Conservation (phyloP, 2,113 vertebrate species). For the Rhea pennata region DNA sequence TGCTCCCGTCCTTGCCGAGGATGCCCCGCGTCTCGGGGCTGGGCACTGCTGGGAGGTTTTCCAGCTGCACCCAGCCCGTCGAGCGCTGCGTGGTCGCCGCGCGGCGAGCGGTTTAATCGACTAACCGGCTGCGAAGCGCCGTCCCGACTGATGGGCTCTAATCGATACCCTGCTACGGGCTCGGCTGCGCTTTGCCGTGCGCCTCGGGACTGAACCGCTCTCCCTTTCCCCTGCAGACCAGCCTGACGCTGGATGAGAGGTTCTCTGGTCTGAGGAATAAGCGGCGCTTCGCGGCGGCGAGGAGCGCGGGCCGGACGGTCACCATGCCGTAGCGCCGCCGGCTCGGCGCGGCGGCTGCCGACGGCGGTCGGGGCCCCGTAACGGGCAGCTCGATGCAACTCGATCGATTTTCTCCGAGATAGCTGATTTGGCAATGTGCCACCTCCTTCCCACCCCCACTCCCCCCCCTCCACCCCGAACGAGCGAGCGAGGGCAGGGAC, state of each 20-base stretch:
- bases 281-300: slow-evolving; percentile 25
- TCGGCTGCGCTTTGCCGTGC: neutral
- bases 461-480: neutral
- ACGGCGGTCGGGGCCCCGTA: neutral
- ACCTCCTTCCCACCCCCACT: too few species aligned
- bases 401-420: neutral
- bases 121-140: slow-evolving; percentile 31
- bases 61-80: neutral
- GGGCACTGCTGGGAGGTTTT: slow-evolving; percentile 44
- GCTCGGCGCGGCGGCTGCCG: neutral
- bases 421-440: slow-evolving; percentile 6
- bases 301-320: slow-evolving; percentile 56
- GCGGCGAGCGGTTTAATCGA: slow-evolving; percentile 55
- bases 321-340: neutral
- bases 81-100: neutral
- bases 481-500: neutral
- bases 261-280: slow-evolving; percentile 79
- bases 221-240: slow-evolving; percentile 77
- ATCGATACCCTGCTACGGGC: neutral
- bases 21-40: neutral
- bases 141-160: slow-evolving; percentile 38
- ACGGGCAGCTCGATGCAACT: slow-evolving; percentile 23
- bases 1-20: slow-evolving; percentile 47
- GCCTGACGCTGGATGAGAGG: slow-evolving; percentile 80
- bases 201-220: neutral